phyloP scores from a whole-genome alignment of 2,888 invertebrate species.

The Lordiphosa fenestrarum region DNA sequence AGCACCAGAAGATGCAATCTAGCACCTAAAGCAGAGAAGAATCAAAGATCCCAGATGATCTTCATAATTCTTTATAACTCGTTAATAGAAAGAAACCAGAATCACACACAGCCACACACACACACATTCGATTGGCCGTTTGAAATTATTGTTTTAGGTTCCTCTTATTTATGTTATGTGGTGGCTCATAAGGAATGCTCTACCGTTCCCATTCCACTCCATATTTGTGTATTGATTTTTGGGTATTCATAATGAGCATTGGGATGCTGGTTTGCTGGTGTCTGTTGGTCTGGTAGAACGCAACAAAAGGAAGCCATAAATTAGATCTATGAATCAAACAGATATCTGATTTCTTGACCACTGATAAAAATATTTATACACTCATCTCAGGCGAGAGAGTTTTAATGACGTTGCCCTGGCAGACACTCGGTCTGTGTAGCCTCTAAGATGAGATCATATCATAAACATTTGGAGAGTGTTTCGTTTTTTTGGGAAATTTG shows the following conservation, averaged over 20 bases:
- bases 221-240: slow-evolving; percentile 78
- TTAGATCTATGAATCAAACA: slow-evolving; percentile 78
- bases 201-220: slow-evolving; percentile 33
- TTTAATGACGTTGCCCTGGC: slow-evolving; percentile 31
- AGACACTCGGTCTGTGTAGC: slow-evolving; percentile 65
- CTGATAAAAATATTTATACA: slow-evolving; percentile 76
- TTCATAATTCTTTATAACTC: slow-evolving; percentile 54
- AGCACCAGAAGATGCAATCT: slow-evolving; percentile 24
- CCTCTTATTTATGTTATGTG: slow-evolving; percentile 36
- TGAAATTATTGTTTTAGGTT: slow-evolving; percentile 30
- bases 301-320: slow-evolving; percentile 78
- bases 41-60: slow-evolving; percentile 3
- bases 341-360: slow-evolving; percentile 77
- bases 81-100: slow-evolving; percentile 38
- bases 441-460: slow-evolving; percentile 70
- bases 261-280: slow-evolving; percentile 42
- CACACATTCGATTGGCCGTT: slow-evolving; percentile 1
- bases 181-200: slow-evolving; percentile 46
- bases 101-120: slow-evolving; percentile 1
- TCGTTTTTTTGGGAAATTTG: slow-evolving; percentile 24
- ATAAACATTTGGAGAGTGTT: slow-evolving; percentile 62
- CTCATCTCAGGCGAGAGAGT: slow-evolving; percentile 51
- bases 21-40: slow-evolving; percentile 3
- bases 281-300: slow-evolving; percentile 56
- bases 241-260: slow-evolving; percentile 68